Conservation (phyloP, 2,113 vertebrate species). For the Puntigrus tetrazona region DNA sequence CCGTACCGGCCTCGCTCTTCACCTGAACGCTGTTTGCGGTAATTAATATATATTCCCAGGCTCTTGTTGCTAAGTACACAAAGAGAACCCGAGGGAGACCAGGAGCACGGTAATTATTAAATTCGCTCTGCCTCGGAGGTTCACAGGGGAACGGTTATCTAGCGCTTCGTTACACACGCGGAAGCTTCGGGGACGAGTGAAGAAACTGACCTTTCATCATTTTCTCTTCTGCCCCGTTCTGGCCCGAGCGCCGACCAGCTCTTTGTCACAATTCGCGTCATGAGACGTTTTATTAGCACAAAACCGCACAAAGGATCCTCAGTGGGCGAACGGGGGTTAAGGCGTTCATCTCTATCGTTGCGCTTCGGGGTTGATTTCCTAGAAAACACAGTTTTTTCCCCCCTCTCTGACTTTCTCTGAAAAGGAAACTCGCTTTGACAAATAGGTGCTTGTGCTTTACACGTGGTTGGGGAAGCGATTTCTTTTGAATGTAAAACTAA, state of each 20-base stretch:
- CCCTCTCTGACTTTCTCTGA: not conserved
- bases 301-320: not conserved
- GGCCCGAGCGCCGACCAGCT: not conserved
- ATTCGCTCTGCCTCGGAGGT: constrained; percentile 19
- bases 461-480: not conserved
- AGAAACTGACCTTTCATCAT: constrained; percentile 3
- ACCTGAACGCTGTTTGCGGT: not conserved
- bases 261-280: not conserved
- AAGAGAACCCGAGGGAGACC: not conserved
- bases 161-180: constrained; percentile 21
- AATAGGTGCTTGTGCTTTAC: not conserved
- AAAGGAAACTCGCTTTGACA: not conserved
- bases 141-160: constrained; percentile 10
- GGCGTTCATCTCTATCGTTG: not conserved
- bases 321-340: not conserved
- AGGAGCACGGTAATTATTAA: constrained; percentile 36
- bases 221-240: not conserved
- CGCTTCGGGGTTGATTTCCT: not conserved
- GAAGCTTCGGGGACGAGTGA: constrained; percentile 6
- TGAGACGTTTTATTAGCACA: not conserved
- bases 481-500: too few species aligned
- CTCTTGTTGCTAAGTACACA: constrained; percentile 35
- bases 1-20: not conserved
- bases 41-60: constrained; percentile 34
- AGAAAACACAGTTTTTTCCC: not conserved